Evolutionary conservation across 2,797 vertebrate genomes (phyloP), one percentile per base, ranked within the genome.

Genomic region (Buceros bicornis): DNA sequence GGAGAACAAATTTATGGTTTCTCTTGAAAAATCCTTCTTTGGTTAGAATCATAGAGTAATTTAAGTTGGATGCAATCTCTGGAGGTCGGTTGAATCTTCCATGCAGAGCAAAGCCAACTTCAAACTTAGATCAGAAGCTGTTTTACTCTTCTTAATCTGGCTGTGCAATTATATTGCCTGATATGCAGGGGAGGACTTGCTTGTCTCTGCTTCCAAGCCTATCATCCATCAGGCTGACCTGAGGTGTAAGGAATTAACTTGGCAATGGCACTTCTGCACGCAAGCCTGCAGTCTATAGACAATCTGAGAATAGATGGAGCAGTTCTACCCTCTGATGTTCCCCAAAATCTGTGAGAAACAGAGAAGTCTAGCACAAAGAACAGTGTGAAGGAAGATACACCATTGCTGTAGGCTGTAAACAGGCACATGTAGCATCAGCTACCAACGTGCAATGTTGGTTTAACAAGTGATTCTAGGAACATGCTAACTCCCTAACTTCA

Each of bases 381-480:
- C 4, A 72, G 9, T 15, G 35, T 29, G 71, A 86, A 78, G 61
- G n/a, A 78, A 74, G 33, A 29, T 81, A 57, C 21, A 53, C 7
- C 10, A 54, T 7, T 57, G 22, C 33, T 79, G 14, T 24, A 72
- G 43, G 47, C 31, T 83, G 69, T 51, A 40, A 70, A 74, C 26
- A 84, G 40, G 24, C 43, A 77, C 2, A 2, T 29, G 18, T 37
- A 70, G 35, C 40, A 50, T 24, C 50, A 77, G 29, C 15, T 25
- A 73, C 20, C 21, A 47, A 48, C 5, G n/a, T 58, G 29, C 67
- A 31, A 2, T 87, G n/a, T 31, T 78, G 40, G 28, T 79, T 77
- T 66, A 91, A 87, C 47, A 84, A 65, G 40, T 29, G 43, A 72
- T 51, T 92, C 54, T 70, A 85, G 42, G 35, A 89, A 87, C 29